phyloP scores from a whole-genome alignment of 2,113 vertebrate genomes.

The Callopanchax toddi region DNA sequence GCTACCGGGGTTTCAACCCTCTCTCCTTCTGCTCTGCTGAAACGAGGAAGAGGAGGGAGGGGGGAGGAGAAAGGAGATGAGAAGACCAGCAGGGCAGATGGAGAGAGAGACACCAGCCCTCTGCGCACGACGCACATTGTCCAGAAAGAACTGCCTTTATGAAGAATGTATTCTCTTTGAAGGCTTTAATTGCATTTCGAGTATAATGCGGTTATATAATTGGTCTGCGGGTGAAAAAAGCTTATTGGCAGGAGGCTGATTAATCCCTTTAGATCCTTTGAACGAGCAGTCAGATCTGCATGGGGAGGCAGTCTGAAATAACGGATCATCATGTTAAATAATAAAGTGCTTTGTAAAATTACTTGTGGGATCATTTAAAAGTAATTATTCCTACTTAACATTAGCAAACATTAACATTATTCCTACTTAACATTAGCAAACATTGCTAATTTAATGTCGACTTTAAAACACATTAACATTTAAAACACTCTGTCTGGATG shows the following conservation, averaged over 20 bases:
- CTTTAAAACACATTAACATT: neutral
- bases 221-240: conserved; percentile 21
- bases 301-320: neutral
- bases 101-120: conserved; percentile 5
- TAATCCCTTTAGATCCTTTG: conserved; percentile 49
- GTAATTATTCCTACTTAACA: neutral
- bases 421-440: neutral
- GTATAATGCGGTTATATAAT: conserved; percentile 63
- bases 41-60: neutral
- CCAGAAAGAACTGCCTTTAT: neutral
- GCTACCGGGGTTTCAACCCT: conserved; percentile 9
- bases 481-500: neutral
- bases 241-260: conserved; percentile 36
- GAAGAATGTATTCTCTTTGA: neutral
- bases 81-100: neutral
- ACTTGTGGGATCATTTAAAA: neutral
- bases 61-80: conserved; percentile 26
- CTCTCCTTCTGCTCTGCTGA: neutral
- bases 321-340: neutral
- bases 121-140: neutral
- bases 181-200: conserved; percentile 19
- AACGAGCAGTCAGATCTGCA: conserved; percentile 18
- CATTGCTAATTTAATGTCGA: neutral
- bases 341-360: too few species aligned
- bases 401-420: neutral